Base-by-base conservation (phyloP, 2,113 vertebrate species). In the Hippolais icterina region DNA sequence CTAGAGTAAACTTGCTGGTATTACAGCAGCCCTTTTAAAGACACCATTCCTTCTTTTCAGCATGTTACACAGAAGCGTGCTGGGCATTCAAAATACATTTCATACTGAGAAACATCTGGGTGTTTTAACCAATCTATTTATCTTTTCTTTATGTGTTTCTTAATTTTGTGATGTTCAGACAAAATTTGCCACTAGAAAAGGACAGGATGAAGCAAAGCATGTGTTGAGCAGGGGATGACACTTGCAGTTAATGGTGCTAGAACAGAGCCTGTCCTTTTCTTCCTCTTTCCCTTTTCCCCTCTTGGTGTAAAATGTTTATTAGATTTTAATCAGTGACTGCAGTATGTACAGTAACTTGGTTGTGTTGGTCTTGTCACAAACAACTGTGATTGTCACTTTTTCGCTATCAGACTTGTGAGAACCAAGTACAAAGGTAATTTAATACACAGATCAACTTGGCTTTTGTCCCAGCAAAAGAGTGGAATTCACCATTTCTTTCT, bases 401-500 rank as follows among this genome's bases (percentile, higher is more conserved):
- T 15, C 37, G 6, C 81, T 65, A 2, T 77, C 71, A 60, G 27
- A 69, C 63, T 57, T 83, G 39, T 87, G 85, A 87, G 74, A 93
- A 89, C 46, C 44, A 41, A 89, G 70, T 78, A 65, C 35, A 46
- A 74, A 85, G 42, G 87, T 90, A 88, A 95, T 74, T 83, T 74
- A 90, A 94, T 90, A 88, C 47, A n/a, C 15, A 23, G 66, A 86
- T 95, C 84, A 66, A 11, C 31, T 83, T 95, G 84, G 94, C 66
- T 87, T 90, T 94, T 88, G 81, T 91, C 78, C 79, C 64, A 90
- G 63, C 56, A 64, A 54, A 90, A 76, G 81, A 90, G 75, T 39
- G 72, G 87, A 96, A 97, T 84, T 94, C 70, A 83, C 46, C 15
- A 12, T 93, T 96, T 87, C 46, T 94, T 97, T 97, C 91, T 87